Evolutionary conservation across 2,797 vertebrate genomes (phyloP), one percentile per base, ranked within the genome.

Genomic region (Hemibagrus guttatus): DNA sequence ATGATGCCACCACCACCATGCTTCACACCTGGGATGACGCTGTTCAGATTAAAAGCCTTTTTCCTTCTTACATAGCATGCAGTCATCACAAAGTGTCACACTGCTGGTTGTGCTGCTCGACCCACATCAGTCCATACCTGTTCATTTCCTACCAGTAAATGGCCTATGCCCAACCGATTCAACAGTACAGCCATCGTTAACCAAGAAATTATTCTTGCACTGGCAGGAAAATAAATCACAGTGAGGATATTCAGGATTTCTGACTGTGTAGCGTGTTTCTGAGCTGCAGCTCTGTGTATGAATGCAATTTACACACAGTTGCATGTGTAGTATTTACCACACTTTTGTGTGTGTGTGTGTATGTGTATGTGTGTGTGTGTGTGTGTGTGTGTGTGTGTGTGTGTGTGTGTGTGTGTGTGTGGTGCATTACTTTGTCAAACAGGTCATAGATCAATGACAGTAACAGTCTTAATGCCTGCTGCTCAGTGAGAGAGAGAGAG

Each of bases 391-490:
- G 63, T 78, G 72, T 23, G 63, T 23, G 46, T 61, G 64, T 46
- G 39, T 88, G 81, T 49, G 42, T 74, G 83, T 74, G 75, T 72
- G 49, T 61, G 31, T 66, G 74, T 71, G 72, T 52, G 72, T 61
- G 56, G n/a, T 78, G 56, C 26, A 87, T 58, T 79, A 79, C 17
- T 39, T 28, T 85, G 88, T 90, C 76, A 90, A 90, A 92, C 87
- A 87, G 91, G 92, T 93, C 90, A 87, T 76, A 91, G 93, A 93
- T 95, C 93, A 95, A 91, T 92, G 91, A 93, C 88, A 90, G 90
- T 91, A 93, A 93, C 92, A 94, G 92, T 93, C 89, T 90, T 91
- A 92, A 84, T 90, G 91, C 93, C 92, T 95, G 93, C 92, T 39
- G 76, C 75, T 79, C 28, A 58, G 46, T 52, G 46, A 49, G 71